A percentile compares a stretch with the other conserved stretches of the same genome.
Conservation (phyloP, 2,888 invertebrate genomes). For the Lissonota sp. region DNA sequence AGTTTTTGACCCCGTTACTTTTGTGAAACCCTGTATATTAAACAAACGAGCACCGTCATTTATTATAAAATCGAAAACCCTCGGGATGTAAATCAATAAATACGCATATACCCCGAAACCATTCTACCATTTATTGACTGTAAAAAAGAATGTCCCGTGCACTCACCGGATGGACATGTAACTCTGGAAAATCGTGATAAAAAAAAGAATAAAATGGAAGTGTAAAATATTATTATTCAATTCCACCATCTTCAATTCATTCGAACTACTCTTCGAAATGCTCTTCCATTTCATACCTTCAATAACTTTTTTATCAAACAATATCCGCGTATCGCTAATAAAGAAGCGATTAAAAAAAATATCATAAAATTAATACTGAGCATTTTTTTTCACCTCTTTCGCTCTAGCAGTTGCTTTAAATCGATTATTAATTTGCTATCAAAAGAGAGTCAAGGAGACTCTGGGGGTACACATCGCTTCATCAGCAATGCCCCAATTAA, state of each 20-base stretch:
- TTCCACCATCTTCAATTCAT: neutral
- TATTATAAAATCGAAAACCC: conserved; percentile 47
- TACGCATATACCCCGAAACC: conserved; percentile 38
- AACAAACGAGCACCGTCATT: conserved; percentile 21
- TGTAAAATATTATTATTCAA: neutral
- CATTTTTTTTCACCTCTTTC: no score
- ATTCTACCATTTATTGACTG: conserved; percentile 39
- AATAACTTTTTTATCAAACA: no score
- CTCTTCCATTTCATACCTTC: no score
- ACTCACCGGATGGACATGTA: neutral
- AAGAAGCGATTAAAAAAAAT: neutral
- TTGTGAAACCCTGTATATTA: no score
- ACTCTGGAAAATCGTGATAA: neutral
- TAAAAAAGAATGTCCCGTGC: conserved; percentile 37
- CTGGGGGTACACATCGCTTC: conserved; percentile 18
- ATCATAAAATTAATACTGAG: neutral
- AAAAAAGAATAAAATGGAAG: neutral
- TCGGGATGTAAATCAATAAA: conserved; percentile 53
- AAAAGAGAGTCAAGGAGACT: neutral
- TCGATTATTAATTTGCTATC: no score
- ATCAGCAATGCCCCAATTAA: conserved; percentile 53
- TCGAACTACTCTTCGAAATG: no score
- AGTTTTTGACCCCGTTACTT: no score
- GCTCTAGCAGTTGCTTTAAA: no score
- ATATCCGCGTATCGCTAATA: no score